Base-by-base conservation (phyloP, 2,113 vertebrate genomes). In the Rhea americana region DNA sequence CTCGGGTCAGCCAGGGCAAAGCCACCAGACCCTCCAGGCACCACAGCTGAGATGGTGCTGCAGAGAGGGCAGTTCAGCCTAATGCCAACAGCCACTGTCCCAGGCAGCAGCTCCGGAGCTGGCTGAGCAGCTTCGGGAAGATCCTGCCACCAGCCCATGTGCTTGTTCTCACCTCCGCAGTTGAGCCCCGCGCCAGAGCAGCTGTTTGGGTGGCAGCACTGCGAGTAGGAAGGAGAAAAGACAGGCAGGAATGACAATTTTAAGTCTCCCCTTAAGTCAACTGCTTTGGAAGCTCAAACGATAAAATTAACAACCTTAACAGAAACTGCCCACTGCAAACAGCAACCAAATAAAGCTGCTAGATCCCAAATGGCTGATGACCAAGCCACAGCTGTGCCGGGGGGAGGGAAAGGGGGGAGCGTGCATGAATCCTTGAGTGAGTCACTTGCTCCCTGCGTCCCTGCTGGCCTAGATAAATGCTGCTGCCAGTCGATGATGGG, bases 321-420 rank as follows among this genome's bases (percentile, higher is more conserved):
- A 93, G 88, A 86, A 95, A 94, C 86, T 91, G 91, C 82, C 93
- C 84, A 45, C 74, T 93, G 90, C 88, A 89, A 92, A 91, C 89
- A 96, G 91, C 84, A 77, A 94, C 94, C 95, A 96, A 92, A 96
- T 93, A 96, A 96, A 89, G 91, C 86, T 55, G 84, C 88, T 87
- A 71, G 93, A 50, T 94, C 93, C 95, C 91, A 95, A 94, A 90
- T 87, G 93, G 95, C 94, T 93, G 93, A 93, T 92, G 96, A 95
- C 95, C 87, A 94, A 96, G 90, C 22, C 87, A 87, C 93, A 94
- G 95, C 94, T 96, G 94, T 0, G 8, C 35, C 2, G 5, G 90
- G 88, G 92, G 73, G 55, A n/a, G 77, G 73, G 68, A 20, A 21
- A 55, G 59, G 82, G 63, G 87, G 28, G 62, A 83, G 73, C 3